These are phyloP conservation scores for Lutjanus erythropterus DNA, from an alignment of 2,113 vertebrate genomes.

Conservation along the genomic window DNA sequence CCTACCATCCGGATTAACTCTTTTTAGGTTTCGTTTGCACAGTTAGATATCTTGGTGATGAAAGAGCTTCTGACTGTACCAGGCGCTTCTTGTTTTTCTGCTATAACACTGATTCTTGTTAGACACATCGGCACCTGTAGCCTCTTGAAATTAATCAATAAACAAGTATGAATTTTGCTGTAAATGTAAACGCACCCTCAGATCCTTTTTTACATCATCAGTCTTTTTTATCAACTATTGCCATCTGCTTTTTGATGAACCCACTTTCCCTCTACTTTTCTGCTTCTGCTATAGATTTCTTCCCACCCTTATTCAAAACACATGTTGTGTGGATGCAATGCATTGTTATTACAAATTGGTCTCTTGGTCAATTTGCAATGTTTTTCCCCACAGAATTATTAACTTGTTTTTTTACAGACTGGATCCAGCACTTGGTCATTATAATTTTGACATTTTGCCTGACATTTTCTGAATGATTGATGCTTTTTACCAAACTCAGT, in stretches of 20 bases:
- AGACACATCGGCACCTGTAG: background rate
- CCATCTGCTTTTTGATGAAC: slow-evolving; percentile 39
- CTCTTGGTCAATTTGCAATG: background rate
- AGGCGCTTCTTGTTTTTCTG: slow-evolving; percentile 13
- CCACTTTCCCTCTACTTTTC: background rate
- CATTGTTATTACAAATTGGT: background rate
- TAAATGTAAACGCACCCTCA: background rate
- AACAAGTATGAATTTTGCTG: background rate
- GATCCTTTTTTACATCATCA: background rate
- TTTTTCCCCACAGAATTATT: background rate
- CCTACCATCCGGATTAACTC: slow-evolving; percentile 45
- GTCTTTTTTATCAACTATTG: slow-evolving; percentile 18
- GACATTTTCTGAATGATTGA: background rate
- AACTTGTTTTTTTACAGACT: background rate
- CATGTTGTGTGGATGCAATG: slow-evolving; percentile 4
- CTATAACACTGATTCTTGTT: background rate
- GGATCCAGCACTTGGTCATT: too few relatives aligned
- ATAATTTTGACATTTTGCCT: too few relatives aligned
- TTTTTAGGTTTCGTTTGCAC: background rate
- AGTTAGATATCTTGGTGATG: background rate
- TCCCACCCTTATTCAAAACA: slow-evolving; percentile 29
- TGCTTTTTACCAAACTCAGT: too few relatives aligned
- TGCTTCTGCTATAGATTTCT: slow-evolving; percentile 17
- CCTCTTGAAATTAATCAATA: background rate
- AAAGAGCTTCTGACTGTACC: background rate